Base-by-base conservation (phyloP, 2,113 vertebrate species). In the Dendrocopos noguchii region DNA sequence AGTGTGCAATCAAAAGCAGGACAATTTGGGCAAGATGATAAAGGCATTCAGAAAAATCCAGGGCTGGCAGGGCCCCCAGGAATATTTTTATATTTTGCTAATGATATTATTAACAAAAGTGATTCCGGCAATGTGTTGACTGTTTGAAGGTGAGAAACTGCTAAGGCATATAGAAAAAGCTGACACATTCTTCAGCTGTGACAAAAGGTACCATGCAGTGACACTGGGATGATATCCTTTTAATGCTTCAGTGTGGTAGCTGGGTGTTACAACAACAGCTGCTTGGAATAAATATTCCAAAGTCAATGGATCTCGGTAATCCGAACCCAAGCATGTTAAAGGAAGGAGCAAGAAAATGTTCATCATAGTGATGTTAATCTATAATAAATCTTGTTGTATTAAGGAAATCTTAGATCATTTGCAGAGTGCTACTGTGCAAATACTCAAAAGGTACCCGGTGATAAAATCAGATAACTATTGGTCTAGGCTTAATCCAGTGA, bases 391-490 rank as follows among this genome's bases (percentile, higher is more conserved):
- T 80, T 64, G 12, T 63, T 95, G 72, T 29, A 95, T 91, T 91
- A 95, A 83, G 61, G 76, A 95, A 93, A 88, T 93, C 66, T 76
- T 52, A 64, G 72, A 71, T 71, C 27, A 93, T 93, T 90, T 95
- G 82, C 87, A 88, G 72, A 82, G 79, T 55, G 79, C 52, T 77
- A 87, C 85, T 95, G 64, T 53, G 52, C 76, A 95, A 96, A 95
- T 94, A 93, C 52, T 80, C 82, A 85, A 71, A 93, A 95, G 61
- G n/a, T 67, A 91, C 34, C 21, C 71, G 87, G 56, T 77, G 82
- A 93, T 94, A 83, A 95, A 94, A 87, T 91, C 85, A 85, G 84
- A 20, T 74, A 90, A 71, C 81, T 91, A 46, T 83, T 85, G 82
- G 64, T 42, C 82, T 90, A 60, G 31, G 31, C 85, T 94, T 95